A percentile compares a stretch with the other conserved stretches of the same genome.
phyloP scores from a whole-genome alignment of 2,797 vertebrate species.

The Leptatherina wallacei region DNA sequence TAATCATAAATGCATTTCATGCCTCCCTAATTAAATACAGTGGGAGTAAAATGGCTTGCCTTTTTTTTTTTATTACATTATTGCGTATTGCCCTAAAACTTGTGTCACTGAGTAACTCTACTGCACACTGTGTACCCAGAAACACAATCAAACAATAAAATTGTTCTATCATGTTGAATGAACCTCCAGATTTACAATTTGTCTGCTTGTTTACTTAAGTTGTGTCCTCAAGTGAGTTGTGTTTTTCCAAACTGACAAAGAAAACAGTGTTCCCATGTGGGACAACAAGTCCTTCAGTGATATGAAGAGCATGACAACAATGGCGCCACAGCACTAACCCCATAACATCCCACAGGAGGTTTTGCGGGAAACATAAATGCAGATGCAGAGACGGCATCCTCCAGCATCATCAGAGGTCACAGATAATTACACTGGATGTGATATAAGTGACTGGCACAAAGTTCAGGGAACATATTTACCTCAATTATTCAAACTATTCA shows the following conservation, averaged over 20 bases:
- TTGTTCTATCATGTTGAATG: conserved; percentile 36
- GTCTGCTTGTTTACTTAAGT: conserved; percentile 21
- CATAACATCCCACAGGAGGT: conserved; percentile 38
- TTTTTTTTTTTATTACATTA: background rate
- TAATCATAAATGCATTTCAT: conserved; percentile 17
- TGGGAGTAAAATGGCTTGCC: background rate
- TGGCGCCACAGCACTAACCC: conserved; percentile 46
- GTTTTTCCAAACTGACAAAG: conserved; percentile 46
- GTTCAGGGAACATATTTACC: background rate
- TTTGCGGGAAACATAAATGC: conserved; percentile 28
- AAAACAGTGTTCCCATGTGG: conserved; percentile 45
- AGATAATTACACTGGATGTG: conserved; percentile 18
- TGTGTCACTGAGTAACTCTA: background rate
- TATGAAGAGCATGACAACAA: conserved; percentile 65
- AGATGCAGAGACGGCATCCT: conserved; percentile 27
- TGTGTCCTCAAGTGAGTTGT: conserved; percentile 33
- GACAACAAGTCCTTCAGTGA: conserved; percentile 50
- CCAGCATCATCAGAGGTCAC: conserved; percentile 7
- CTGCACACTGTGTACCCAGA: background rate
- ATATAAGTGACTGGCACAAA: conserved; percentile 15
- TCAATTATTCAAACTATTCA: conserved; percentile 7
- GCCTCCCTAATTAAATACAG: conserved; percentile 12
- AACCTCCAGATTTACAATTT: conserved; percentile 36
- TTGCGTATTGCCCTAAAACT: background rate
- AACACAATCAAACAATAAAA: conserved; percentile 17